Conservation (phyloP, 2,113 vertebrate species). For the Cephalopholis sonnerati region DNA sequence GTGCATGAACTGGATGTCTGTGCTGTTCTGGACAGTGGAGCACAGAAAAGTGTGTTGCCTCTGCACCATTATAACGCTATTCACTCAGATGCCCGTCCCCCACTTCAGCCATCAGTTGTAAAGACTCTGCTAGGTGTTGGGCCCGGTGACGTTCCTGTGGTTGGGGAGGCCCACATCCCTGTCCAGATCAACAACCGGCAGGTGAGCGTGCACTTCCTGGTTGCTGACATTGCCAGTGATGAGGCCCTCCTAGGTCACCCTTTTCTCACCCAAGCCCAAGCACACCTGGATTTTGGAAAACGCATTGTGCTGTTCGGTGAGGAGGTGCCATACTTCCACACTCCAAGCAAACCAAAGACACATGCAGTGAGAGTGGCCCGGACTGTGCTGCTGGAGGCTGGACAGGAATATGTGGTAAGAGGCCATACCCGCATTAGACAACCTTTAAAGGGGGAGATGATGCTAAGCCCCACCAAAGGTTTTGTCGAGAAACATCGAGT, state of each 20-base stretch:
- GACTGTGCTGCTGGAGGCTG: no score
- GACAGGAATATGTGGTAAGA: neutral
- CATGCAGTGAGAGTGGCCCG: no score
- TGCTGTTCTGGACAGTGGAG: no score
- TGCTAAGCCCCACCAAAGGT: neutral
- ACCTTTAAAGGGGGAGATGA: neutral
- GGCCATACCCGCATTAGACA: neutral
- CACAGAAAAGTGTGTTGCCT: slow-evolving; percentile 4
- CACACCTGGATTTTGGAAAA: neutral
- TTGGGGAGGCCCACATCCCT: neutral
- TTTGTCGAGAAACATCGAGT: neutral
- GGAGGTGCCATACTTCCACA: neutral
- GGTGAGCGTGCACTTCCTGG: no score
- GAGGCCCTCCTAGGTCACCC: neutral
- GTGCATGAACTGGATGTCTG: no score
- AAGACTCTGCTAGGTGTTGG: neutral
- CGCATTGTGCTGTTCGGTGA: neutral
- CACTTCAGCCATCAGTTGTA: neutral
- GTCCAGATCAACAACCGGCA: no score
- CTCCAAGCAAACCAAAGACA: neutral
- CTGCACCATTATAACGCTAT: slow-evolving; percentile 13
- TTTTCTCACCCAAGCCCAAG: no score
- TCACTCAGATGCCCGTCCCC: slow-evolving; percentile 1
- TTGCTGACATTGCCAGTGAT: neutral
- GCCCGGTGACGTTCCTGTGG: no score